Evolutionary conservation across 2,113 vertebrate genomes (phyloP).

Genomic region (Paraplagusia blochii): DNA sequence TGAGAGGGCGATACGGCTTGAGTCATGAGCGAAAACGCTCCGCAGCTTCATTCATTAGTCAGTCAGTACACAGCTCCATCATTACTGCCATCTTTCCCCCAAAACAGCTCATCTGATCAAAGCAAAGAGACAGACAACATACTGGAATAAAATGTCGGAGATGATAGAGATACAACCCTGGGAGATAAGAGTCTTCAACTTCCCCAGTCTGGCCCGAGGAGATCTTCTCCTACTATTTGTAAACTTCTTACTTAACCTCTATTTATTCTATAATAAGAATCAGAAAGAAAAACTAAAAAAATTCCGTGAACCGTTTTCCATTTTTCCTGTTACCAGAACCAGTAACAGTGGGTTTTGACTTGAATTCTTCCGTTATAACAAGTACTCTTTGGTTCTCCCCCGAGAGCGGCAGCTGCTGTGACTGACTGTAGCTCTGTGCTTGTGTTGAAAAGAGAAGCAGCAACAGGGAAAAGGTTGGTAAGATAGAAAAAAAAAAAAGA

Average conservation of each 20-base stretch:
- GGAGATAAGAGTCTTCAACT: conserved; percentile 1
- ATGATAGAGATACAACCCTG: neutral
- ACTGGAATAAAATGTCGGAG: neutral
- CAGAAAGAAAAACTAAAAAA: neutral
- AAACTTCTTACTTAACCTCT: conserved; percentile 1
- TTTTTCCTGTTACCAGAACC: neutral
- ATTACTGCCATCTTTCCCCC: conserved; percentile 1
- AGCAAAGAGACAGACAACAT: neutral
- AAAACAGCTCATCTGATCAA: neutral
- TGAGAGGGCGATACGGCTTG: neutral
- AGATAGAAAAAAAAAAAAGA: neutral
- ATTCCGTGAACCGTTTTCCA: neutral
- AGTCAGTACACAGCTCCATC: conserved; percentile 2
- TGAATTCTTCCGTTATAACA: neutral
- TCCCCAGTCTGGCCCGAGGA: neutral
- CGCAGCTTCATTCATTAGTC: conserved; percentile 11
- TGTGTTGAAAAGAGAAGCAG: conserved; percentile 13
- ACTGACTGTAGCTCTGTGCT: neutral
- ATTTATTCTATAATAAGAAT: conserved; percentile 2
- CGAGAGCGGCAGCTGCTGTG: neutral
- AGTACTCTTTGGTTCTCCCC: neutral
- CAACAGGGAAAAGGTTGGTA: conserved; percentile 17
- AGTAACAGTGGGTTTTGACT: neutral
- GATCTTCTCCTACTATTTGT: neutral
- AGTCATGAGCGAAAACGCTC: neutral